phyloP scores from a whole-genome alignment of 1,140 invertebrate species.

The Seison nebaliae region DNA sequence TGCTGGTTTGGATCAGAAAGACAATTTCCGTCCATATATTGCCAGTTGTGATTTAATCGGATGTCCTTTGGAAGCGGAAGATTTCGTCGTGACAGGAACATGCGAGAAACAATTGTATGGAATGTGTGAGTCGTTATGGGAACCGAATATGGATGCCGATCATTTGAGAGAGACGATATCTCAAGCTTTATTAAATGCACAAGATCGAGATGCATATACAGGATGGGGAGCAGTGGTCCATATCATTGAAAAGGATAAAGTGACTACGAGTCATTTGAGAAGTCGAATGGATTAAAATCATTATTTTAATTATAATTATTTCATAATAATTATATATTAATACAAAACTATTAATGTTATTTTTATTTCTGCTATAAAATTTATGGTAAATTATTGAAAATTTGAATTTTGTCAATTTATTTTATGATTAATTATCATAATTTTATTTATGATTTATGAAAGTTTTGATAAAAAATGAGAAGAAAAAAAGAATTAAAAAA shows the following conservation, averaged over 20 bases:
- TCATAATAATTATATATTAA: too few relatives aligned
- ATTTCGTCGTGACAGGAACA: constrained; percentile 82
- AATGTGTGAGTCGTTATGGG: constrained; percentile 85
- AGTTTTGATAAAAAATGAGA: too few relatives aligned
- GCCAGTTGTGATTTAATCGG: constrained; percentile 79
- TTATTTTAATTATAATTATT: too few relatives aligned
- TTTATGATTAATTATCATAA: too few relatives aligned
- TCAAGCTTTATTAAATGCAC: constrained; percentile 74
- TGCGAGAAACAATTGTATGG: constrained; percentile 73
- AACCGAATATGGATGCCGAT: constrained; percentile 60
- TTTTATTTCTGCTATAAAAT: too few relatives aligned
- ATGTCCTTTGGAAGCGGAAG: constrained; percentile 54
- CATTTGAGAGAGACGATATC: constrained; percentile 87
- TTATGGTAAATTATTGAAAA: too few relatives aligned
- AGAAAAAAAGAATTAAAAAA: too few relatives aligned
- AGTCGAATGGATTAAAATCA: constrained; percentile 10
- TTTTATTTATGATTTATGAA: too few relatives aligned
- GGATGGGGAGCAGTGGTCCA: constrained; percentile 91
- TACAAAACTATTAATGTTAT: too few relatives aligned
- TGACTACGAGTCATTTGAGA: constrained; percentile 6
- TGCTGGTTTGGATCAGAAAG: constrained; percentile 57
- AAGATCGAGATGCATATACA: constrained; percentile 79
- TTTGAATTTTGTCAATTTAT: too few relatives aligned
- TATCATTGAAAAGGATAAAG: constrained; percentile 37
- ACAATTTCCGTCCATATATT: constrained; percentile 58